Evolutionary conservation across 1,140 invertebrate species (phyloP).

Genomic region (Anoplophora glabripennis): DNA sequence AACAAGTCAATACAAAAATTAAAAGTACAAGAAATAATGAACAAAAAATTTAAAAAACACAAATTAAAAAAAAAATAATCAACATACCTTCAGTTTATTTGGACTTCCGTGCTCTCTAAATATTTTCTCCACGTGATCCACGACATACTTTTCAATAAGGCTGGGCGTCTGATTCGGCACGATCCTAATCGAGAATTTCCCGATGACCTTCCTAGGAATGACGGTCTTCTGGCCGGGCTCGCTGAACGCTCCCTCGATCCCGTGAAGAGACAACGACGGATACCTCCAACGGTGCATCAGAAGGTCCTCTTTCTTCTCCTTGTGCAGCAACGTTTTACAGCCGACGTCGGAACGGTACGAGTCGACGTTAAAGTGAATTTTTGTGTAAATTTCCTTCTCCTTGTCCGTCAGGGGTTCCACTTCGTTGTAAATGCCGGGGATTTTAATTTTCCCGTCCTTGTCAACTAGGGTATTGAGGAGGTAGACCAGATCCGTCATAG

Average conservation of each 20-base stretch:
- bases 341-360: conserved; percentile 77
- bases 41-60: too few relatives aligned
- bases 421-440: conserved; percentile 77
- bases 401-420: conserved; percentile 70
- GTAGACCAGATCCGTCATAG: conserved; percentile 85
- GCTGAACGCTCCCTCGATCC: conserved; percentile 85
- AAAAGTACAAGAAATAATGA: too few relatives aligned
- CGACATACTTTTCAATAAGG: conserved; percentile 70
- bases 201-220: conserved; percentile 90
- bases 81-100: conserved; percentile 77
- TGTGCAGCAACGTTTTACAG: conserved; percentile 66
- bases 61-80: too few relatives aligned
- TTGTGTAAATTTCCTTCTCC: conserved; percentile 77
- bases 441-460: conserved; percentile 78
- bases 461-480: conserved; percentile 81
- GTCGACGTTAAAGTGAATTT: conserved; percentile 86
- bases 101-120: conserved; percentile 74
- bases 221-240: conserved; percentile 93
- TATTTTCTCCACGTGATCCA: conserved; percentile 70
- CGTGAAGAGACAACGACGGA: conserved; percentile 87
- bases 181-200: conserved; percentile 94
- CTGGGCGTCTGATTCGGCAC: conserved; percentile 88
- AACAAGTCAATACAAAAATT: too few relatives aligned
- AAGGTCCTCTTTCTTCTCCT: conserved; percentile 71
- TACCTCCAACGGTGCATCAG: conserved; percentile 90